Percentiles rank a stretch among this genome's conserved stretches.
Conservation (phyloP, 2,797 vertebrate species). For the Girardinus metallicus region DNA sequence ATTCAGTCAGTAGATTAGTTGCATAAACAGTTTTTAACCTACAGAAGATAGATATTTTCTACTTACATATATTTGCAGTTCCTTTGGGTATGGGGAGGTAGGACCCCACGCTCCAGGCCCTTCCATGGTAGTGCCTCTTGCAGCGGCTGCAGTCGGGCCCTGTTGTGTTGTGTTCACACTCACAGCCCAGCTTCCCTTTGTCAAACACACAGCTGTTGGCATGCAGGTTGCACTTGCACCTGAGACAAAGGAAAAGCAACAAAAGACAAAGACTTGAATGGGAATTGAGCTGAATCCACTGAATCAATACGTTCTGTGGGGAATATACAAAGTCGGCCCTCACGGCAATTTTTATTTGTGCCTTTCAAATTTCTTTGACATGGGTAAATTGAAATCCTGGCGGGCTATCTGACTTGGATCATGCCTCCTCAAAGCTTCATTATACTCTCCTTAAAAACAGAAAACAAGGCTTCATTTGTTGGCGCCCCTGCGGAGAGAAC, state of each 20-base stretch:
- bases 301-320: conserved; percentile 49
- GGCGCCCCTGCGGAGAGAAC: conserved; percentile 65
- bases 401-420: conserved; percentile 63
- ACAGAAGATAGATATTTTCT: conserved; percentile 18
- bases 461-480: conserved; percentile 71
- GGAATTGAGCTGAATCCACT: conserved; percentile 44
- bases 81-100: conserved; percentile 98
- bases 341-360: conserved; percentile 35
- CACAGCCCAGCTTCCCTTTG: conserved; percentile 94
- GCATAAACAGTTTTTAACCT: neutral
- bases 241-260: conserved; percentile 74
- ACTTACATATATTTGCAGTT: conserved; percentile 99
- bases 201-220: conserved; percentile 96
- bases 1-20: conserved; percentile 2
- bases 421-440: conserved; percentile 66
- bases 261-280: conserved; percentile 60
- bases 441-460: conserved; percentile 59
- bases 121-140: conserved; percentile 97
- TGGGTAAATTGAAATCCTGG: conserved; percentile 67
- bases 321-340: conserved; percentile 39
- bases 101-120: conserved; percentile 95
- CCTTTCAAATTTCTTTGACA: conserved; percentile 60
- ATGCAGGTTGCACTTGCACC: conserved; percentile 99
- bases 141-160: conserved; percentile 98
- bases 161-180: conserved; percentile 99